Percentiles rank a stretch among this genome's conserved stretches.
Evolutionary conservation across 2,797 vertebrate species (phyloP).

Genomic region (Artibeus jamaicensis): DNA sequence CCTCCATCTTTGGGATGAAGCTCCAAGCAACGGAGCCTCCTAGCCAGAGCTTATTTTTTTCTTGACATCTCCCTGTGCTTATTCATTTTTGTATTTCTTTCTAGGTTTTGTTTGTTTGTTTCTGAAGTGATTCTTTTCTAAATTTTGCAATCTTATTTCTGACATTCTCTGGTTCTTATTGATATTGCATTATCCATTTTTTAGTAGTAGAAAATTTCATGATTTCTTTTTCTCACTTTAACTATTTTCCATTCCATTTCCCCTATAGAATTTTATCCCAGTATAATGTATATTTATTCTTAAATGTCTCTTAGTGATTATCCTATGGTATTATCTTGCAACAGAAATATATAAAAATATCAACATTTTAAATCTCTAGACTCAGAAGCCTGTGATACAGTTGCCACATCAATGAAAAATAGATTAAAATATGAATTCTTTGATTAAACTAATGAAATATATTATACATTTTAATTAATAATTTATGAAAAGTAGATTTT

Average conservation of each 20-base stretch:
- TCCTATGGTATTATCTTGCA: not conserved
- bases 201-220: not conserved
- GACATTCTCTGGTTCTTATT: not conserved
- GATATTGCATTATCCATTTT: not conserved
- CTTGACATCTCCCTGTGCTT: not conserved
- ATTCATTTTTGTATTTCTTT: not conserved
- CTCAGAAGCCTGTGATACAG: not conserved
- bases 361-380: not conserved
- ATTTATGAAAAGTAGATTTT: not conserved
- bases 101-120: not conserved
- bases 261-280: not conserved
- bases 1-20: not conserved
- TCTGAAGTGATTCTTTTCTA: not conserved
- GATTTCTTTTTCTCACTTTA: not conserved
- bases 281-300: not conserved
- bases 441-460: not conserved
- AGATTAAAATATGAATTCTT: not conserved
- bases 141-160: not conserved
- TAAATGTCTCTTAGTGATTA: not conserved
- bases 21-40: not conserved
- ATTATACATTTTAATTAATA: not conserved
- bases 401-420: not conserved
- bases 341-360: not conserved
- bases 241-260: not conserved
- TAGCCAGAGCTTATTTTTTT: not conserved